These are phyloP conservation scores for Delia radicum DNA, from an alignment of 1,140 invertebrate species.

Conservation along the genomic window DNA sequence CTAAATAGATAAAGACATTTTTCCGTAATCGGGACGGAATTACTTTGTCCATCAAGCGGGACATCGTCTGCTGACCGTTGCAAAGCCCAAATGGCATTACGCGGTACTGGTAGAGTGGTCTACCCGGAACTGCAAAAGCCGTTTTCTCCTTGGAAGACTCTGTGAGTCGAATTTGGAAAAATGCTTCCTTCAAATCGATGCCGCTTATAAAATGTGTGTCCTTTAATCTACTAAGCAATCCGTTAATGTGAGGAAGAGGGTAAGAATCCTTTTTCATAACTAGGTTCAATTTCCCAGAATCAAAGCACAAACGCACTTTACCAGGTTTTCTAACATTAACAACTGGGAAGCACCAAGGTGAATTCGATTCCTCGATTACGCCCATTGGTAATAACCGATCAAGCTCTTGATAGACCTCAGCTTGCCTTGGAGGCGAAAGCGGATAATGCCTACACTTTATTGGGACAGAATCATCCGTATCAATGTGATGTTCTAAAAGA, in stretches of 20 bases:
- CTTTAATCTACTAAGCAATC: slow-evolving; percentile 43
- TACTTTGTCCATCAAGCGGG: slow-evolving; percentile 19
- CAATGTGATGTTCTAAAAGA: slow-evolving; percentile 18
- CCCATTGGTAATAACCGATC: slow-evolving; percentile 4
- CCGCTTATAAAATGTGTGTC: slow-evolving; percentile 34
- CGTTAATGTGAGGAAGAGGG: slow-evolving; percentile 38
- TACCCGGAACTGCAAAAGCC: slow-evolving; percentile 43
- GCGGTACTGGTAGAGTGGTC: slow-evolving; percentile 40
- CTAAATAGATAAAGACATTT: slow-evolving; percentile 29
- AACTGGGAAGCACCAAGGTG: no score
- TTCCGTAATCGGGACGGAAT: slow-evolving; percentile 1
- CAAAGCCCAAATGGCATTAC: slow-evolving; percentile 31
- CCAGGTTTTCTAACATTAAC: slow-evolving; percentile 25
- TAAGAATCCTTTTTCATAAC: slow-evolving; percentile 47
- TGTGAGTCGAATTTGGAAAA: slow-evolving; percentile 38
- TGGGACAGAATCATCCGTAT: not conserved
- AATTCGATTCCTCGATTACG: slow-evolving; percentile 19
- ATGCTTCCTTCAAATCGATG: slow-evolving; percentile 20
- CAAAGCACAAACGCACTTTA: slow-evolving; percentile 44
- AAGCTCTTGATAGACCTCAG: not conserved
- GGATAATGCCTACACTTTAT: slow-evolving; percentile 19
- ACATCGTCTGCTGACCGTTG: slow-evolving; percentile 23
- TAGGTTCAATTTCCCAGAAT: slow-evolving; percentile 49
- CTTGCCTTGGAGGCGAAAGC: not conserved
- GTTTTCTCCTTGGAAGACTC: slow-evolving; percentile 49